Evolutionary conservation across 2,888 invertebrate genomes (phyloP), one percentile per base, ranked within the genome.

Genomic region (Drosophila limbata): DNA sequence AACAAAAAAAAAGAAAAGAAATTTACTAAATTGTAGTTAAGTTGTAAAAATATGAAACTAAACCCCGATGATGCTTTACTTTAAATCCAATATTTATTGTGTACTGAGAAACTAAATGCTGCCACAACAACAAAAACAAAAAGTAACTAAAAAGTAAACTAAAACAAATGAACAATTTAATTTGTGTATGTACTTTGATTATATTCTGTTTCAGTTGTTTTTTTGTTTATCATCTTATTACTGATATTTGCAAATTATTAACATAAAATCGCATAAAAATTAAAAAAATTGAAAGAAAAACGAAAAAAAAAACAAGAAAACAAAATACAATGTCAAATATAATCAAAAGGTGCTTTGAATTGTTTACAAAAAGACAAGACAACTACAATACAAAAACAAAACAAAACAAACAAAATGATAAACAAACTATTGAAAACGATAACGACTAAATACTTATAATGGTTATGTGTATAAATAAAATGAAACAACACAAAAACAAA

Each of bases 291-390:
- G 51, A 61, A 65, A 35, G 28, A 37, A 64, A 61, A 51, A 62
- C 13, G 11, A n/a, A 79, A 75, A 11, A 76, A 73, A 71, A 59
- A 76, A 73, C 69, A 59, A 68, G 48, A 70, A 66, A 77, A 51
- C 52, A 65, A 81, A 72, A 81, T 64, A 81, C 57, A 73, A 80
- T 88, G 84, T 88, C 85, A 88, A 88, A 84, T 84, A 90, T 90
- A 91, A 91, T 91, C 91, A 84, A 89, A 91, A 84, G 91, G 91
- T 91, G 91, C 91, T 91, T 91, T 87, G 81, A 90, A 84, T 88
- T 90, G 87, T 89, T 88, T 84, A 79, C 45, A 57, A 75, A 81
- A 83, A 88, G 82, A 82, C 81, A 81, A 79, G 74, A 84, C 81
- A 84, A 78, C 77, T 74, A 85, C 73, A 84, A 77, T 71, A 77